These are phyloP conservation scores for Mastomys coucha DNA, from an alignment of 2,113 vertebrate genomes.

Conservation along the genomic window DNA sequence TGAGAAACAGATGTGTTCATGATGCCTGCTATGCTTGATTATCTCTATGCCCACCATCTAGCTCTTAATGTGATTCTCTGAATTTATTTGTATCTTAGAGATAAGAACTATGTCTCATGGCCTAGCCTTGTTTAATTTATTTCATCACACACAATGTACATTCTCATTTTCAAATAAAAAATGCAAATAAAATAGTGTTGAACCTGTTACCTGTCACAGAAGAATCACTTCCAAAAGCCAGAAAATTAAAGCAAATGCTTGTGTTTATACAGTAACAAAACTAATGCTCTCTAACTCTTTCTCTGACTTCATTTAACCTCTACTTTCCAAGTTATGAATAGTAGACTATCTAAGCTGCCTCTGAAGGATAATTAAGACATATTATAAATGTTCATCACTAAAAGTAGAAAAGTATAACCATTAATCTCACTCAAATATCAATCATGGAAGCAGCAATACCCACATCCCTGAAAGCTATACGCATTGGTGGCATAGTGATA, in stretches of 20 bases:
- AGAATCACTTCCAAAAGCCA: constrained; percentile 47
- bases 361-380: constrained; percentile 31
- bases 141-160: constrained; percentile 70
- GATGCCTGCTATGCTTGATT: neutral
- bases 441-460: too few relatives aligned
- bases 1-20: neutral
- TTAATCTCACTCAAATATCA: neutral
- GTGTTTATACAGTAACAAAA: constrained; percentile 71
- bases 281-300: constrained; percentile 75
- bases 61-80: constrained; percentile 38
- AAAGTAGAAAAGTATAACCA: constrained; percentile 14
- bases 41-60: neutral
- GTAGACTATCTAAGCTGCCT: constrained; percentile 27
- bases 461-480: neutral
- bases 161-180: constrained; percentile 71
- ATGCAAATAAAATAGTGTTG: constrained; percentile 61
- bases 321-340: constrained; percentile 71
- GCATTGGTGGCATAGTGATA: neutral
- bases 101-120: constrained; percentile 38
- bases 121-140: constrained; percentile 67
- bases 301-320: constrained; percentile 76
- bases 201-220: constrained; percentile 36
- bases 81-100: constrained; percentile 65
- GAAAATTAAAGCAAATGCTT: constrained; percentile 76
- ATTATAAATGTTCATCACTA: constrained; percentile 9